Base-by-base conservation (phyloP, 2,888 invertebrate species). In the Pachliopta kotzebuea region DNA sequence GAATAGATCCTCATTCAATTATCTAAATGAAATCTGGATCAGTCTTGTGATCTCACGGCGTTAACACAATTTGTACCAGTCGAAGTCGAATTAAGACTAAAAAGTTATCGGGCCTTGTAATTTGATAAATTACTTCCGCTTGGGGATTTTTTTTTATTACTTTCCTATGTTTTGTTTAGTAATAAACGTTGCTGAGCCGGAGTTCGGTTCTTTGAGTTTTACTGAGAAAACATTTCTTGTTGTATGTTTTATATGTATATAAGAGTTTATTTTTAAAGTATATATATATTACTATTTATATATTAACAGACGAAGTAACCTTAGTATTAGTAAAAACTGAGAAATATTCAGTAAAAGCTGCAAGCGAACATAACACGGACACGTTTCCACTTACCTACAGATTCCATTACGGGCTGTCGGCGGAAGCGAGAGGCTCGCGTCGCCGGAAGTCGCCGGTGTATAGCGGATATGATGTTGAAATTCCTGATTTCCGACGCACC, bases 1-100 rank as follows among this genome's bases (percentile, higher is more conserved):
- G 83, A 86, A 84, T 86, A 87, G 84, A 86, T 86, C 84, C 86
- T 89, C 85, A 90, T 90, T 90, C 88, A 89, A 90, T 90, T 90
- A 90, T 86, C 88, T 86, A 86, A 90, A 90, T 88, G 86, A 87
- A 90, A 90, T 88, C 86, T 83, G 84, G 86, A 85, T 86, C 81
- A 81, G 80, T 78, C 80, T 79, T 82, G 80, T 81, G 86, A 88
- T 88, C 84, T 81, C 73, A 76, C 76, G 77, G 80, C 79, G 86
- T 83, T 89, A 89, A 90, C 85, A 79, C 86, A 82, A 87, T 89
- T 90, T 88, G 83, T 77, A 76, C 76, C 74, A 77, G 79, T 78
- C 81, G 72, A 72, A 76, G 71, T 70, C 68, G 75, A 79, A 78
- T 81, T 78, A 81, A 80, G 75, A 78, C 75, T 79, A 76, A 74